Evolutionary conservation across 1,140 invertebrate species (phyloP).

Genomic region (Ephestia elutella): DNA sequence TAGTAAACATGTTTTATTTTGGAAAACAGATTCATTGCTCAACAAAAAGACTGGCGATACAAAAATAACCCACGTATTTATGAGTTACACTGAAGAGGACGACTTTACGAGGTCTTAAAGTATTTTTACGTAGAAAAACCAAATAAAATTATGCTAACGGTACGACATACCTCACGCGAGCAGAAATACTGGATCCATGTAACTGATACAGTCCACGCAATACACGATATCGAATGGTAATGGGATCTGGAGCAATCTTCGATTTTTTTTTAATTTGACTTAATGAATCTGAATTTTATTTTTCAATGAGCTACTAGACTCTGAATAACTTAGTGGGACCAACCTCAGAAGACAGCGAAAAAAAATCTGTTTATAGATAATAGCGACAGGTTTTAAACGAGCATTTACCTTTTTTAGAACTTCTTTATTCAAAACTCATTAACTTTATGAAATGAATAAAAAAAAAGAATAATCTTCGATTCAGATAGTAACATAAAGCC

Average conservation of each 20-base stretch:
- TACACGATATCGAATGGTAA: slow-evolving; percentile 13
- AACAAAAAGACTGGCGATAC: background rate
- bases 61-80: slow-evolving; percentile 7
- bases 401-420: no score
- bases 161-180: slow-evolving; percentile 37
- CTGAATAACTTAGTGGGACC: no score
- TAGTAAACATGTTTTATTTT: background rate
- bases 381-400: no score
- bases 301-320: background rate
- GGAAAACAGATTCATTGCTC: background rate
- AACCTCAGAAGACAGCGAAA: no score
- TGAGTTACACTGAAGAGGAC: background rate
- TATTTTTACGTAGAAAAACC: slow-evolving; percentile 5
- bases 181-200: slow-evolving; percentile 14
- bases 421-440: no score
- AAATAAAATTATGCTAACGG: slow-evolving; percentile 33
- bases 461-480: no score
- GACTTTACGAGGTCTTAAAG: background rate
- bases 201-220: slow-evolving; percentile 48
- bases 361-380: no score
- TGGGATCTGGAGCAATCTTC: background rate
- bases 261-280: background rate
- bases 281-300: background rate
- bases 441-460: no score
- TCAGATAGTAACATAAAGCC: no score